Evolutionary conservation across 2,797 vertebrate genomes (phyloP).

Genomic region (Nasua narica): DNA sequence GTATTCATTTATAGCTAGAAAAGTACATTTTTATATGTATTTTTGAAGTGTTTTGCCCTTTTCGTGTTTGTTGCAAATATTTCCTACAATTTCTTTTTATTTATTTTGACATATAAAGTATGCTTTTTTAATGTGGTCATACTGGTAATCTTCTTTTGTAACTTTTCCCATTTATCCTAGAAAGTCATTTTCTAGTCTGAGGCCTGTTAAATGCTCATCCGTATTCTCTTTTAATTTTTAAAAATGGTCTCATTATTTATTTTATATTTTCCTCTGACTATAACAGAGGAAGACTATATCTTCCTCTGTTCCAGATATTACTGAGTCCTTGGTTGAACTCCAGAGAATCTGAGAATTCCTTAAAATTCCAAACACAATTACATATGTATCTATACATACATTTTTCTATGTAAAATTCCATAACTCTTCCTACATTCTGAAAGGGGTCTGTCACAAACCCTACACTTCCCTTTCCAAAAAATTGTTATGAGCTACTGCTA

Average conservation of each 20-base stretch:
- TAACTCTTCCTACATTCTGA: background rate
- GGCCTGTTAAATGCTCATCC: background rate
- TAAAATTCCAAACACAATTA: background rate
- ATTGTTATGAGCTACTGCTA: background rate
- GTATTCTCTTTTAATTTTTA: background rate
- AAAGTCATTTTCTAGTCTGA: background rate
- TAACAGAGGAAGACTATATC: too few relatives aligned
- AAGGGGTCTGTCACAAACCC: background rate
- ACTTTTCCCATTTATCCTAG: background rate
- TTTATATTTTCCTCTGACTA: background rate
- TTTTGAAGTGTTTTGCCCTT: background rate
- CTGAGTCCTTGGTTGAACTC: background rate
- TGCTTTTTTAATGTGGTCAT: background rate
- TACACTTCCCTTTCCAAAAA: background rate
- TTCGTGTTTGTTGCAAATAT: background rate
- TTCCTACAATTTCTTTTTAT: background rate
- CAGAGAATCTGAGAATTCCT: background rate
- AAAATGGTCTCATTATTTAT: background rate
- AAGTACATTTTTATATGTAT: background rate
- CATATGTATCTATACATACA: background rate
- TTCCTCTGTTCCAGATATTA: background rate
- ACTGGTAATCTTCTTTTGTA: background rate
- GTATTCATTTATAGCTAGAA: background rate
- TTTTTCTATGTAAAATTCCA: background rate
- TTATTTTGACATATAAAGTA: background rate